phyloP scores from a whole-genome alignment of 2,797 vertebrate genomes.

The Lacerta agilis region DNA sequence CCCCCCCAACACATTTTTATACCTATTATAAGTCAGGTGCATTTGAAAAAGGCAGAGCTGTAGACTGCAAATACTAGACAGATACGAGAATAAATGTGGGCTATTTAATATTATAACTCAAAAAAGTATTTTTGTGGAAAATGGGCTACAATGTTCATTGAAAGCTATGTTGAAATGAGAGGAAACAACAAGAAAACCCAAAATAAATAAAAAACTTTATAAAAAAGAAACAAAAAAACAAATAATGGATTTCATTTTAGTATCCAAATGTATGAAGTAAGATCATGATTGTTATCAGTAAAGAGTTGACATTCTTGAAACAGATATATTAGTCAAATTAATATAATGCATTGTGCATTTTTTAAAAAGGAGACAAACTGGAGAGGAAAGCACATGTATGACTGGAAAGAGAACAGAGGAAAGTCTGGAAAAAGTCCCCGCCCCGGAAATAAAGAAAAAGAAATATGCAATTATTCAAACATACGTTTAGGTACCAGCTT shows the following conservation, averaged over 20 bases:
- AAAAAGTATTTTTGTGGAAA: not conserved
- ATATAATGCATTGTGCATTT: conserved; percentile 64
- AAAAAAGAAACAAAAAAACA: not conserved
- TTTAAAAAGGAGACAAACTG: conserved; percentile 26
- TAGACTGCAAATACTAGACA: not conserved
- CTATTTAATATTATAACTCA: not conserved
- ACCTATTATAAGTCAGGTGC: not conserved
- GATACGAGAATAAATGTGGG: not conserved
- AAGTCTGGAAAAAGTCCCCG: conserved; percentile 65
- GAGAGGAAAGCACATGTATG: conserved; percentile 29
- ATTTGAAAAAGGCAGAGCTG: conserved; percentile 6
- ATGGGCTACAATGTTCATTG: conserved; percentile 4
- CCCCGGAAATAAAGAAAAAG: conserved; percentile 38
- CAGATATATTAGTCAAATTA: conserved; percentile 37
- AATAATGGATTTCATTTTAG: not conserved
- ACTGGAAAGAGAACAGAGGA: conserved; percentile 48
- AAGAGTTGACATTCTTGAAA: not conserved
- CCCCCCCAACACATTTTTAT: not conserved
- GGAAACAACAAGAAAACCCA: not conserved
- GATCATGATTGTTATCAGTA: conserved; percentile 1
- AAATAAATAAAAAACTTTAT: not conserved
- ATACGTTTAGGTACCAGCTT: conserved; percentile 84
- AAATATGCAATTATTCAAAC: conserved; percentile 73
- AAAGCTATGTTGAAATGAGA: not conserved
- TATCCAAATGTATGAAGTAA: conserved; percentile 8